These are phyloP conservation scores for Excalfactoria chinensis DNA, from an alignment of 2,113 vertebrate genomes.

Conservation along the genomic window DNA sequence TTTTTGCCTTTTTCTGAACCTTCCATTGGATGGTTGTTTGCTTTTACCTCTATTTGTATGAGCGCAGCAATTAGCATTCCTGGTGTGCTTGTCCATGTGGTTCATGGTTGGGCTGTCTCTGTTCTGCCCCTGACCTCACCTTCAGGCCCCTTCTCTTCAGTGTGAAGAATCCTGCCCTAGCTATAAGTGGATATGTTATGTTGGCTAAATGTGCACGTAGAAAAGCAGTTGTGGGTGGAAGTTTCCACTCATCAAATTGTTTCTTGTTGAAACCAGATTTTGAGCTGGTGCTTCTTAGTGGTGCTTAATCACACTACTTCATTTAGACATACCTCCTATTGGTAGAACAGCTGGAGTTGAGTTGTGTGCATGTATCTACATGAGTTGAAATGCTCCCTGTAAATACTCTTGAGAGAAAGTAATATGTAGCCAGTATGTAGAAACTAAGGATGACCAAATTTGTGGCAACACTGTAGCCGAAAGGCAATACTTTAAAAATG, in stretches of 20 bases:
- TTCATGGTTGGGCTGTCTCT: not conserved
- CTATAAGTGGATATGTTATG: not conserved
- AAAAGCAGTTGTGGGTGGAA: not conserved
- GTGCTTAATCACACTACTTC: not conserved
- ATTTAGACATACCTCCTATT: not conserved
- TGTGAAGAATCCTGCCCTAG: not conserved
- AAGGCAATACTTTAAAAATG: not conserved
- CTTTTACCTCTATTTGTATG: not conserved
- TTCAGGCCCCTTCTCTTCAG: not conserved
- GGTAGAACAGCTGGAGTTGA: not conserved
- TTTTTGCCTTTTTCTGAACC: slow-evolving; percentile 1
- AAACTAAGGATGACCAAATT: fast-evolving
- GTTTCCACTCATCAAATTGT: not conserved
- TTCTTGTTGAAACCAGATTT: not conserved
- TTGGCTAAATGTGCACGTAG: not conserved
- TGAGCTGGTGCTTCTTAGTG: not conserved
- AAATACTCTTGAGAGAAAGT: not conserved
- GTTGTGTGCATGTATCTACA: fast-evolving
- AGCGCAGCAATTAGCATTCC: not conserved
- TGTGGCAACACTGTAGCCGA: not conserved
- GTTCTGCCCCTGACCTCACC: fast-evolving
- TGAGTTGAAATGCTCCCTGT: not conserved
- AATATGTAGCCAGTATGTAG: not conserved
- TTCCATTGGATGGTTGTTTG: not conserved
- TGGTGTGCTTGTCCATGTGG: not conserved